phyloP scores from a whole-genome alignment of 1,140 invertebrate genomes.

The Hypothenemus hampei region DNA sequence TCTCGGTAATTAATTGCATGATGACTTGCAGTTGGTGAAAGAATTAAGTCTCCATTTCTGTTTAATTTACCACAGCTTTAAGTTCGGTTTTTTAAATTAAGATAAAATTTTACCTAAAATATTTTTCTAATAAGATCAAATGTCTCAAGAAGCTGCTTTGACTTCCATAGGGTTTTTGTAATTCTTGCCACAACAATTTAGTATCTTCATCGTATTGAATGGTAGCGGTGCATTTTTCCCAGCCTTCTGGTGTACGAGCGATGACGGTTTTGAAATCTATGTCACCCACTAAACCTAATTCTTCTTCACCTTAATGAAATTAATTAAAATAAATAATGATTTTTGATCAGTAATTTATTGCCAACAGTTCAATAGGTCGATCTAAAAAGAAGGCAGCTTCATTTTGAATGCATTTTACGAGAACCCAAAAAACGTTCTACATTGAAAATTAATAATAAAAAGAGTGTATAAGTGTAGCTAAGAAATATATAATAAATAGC shows the following conservation, averaged over 20 bases:
- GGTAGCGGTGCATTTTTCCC: constrained; percentile 71
- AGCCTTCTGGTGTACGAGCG: constrained; percentile 65
- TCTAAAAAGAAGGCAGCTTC: no score
- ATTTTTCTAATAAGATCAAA: constrained; percentile 74
- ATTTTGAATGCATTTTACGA: no score
- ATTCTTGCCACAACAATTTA: constrained; percentile 69
- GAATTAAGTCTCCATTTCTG: constrained; percentile 64
- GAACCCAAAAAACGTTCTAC: no score
- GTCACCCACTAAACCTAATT: constrained; percentile 69
- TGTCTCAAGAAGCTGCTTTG: constrained; percentile 77
- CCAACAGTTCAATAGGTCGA: no score
- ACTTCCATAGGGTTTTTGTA: constrained; percentile 79
- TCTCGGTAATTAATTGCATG: constrained; percentile 72
- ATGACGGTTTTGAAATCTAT: constrained; percentile 65
- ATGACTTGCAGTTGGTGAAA: constrained; percentile 65
- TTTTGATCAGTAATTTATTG: no score
- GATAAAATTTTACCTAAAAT: constrained; percentile 49
- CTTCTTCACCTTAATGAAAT: constrained; percentile 62
- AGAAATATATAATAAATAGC: no score
- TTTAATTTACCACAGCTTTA: not conserved
- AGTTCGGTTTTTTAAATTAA: not conserved
- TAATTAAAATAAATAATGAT: no score
- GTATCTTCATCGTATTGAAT: constrained; percentile 79
- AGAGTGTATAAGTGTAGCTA: no score
- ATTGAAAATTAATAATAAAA: no score